Conservation (phyloP, 2,888 invertebrate species). For the Conistra vaccinii region DNA sequence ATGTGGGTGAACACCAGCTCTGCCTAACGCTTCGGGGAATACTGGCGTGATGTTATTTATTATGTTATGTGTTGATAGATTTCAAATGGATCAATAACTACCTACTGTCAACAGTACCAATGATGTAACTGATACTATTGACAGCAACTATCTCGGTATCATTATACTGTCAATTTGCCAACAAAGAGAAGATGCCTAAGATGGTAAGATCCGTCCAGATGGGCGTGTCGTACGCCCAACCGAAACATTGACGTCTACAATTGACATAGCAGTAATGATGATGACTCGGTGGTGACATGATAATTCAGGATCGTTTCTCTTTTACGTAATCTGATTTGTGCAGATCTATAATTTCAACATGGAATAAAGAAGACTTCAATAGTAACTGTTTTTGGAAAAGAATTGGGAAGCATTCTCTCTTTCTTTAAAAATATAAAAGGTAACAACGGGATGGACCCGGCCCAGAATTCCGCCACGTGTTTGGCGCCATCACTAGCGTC, state of each 20-base stretch:
- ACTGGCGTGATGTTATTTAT: no score
- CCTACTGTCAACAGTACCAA: constrained; percentile 6
- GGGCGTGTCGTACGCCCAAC: not conserved
- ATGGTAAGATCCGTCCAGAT: not conserved
- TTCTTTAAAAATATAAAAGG: not conserved
- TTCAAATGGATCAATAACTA: not conserved
- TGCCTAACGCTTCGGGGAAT: no score
- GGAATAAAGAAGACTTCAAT: not conserved
- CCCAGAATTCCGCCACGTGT: no score
- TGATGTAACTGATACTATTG: not conserved
- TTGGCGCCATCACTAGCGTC: no score
- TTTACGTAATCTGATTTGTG: constrained; percentile 32
- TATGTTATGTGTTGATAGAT: no score
- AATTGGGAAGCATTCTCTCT: not conserved
- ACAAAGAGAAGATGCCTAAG: not conserved
- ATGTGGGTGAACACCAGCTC: no score
- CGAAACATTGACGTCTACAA: not conserved
- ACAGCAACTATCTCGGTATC: not conserved
- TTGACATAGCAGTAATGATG: constrained; percentile 15
- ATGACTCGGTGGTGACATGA: constrained; percentile 3
- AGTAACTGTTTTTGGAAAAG: not conserved
- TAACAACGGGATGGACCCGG: not conserved
- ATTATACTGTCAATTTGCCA: constrained; percentile 27
- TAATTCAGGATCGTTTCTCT: constrained; percentile 17
- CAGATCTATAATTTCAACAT: not conserved